Base-by-base conservation (phyloP, 2,113 vertebrate genomes). In the Microcebus murinus region DNA sequence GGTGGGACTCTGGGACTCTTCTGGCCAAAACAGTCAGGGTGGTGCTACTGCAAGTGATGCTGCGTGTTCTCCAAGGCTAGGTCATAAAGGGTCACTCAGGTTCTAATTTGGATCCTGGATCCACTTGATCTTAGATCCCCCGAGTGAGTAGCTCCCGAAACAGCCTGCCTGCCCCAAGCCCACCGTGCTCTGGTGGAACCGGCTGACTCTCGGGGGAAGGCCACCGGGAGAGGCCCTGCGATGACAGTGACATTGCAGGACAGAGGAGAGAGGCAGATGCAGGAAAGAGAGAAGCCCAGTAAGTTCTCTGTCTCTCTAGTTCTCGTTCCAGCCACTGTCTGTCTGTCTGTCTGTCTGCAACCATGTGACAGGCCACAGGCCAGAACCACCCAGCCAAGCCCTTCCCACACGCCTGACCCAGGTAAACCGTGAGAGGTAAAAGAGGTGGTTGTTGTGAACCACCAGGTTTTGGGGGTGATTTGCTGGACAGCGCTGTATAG, bases 361-460 rank as follows among this genome's bases (percentile, higher is more conserved):
- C 67, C 4, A 2, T 36, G 17, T 1, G 25, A 57, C 39, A 12
- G 9, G 5, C 5, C 11, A 4, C 1, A 7, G 71, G 27, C 29
- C 13, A 31, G 17, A 57, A 21, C 12, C 6, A 48, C 7, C 48
- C 5, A 36, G 67, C 67, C 45, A 27, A 7, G 25, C 4, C 17
- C 25, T 57, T 12, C 65, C 21, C 57, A 55, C 29, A 25, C 1
- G 34, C 48, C 21, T 57, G 50, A 23, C 36, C 25, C 68, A 34
- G 13, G 21, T 8, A 8, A 36, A 39, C 27, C 29, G 34, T 1
- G 17, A 31, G 29, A 21, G 14, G 18, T 17, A 20, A 39, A 31
- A 50, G 48, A 25, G 20, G 39, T 2, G 3, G 0, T 0, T 65
- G n/a, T 23, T 61, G 1, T 4, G 8, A 42, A 2, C 8, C n/a